Base-by-base conservation (phyloP, 2,888 invertebrate species). In the Drosophila yooni region DNA sequence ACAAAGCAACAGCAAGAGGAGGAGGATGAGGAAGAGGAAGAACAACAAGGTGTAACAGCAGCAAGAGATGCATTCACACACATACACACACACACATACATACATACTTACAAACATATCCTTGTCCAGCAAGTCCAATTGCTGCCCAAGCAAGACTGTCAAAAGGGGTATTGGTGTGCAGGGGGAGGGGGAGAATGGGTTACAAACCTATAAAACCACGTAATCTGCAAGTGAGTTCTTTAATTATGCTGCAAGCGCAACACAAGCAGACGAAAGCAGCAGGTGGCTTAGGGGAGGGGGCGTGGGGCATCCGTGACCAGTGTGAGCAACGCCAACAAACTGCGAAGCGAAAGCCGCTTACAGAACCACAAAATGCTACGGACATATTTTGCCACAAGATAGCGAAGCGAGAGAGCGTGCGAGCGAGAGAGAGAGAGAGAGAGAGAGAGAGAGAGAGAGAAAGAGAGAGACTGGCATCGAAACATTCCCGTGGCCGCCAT, bases 211-310 rank as follows among this genome's bases (percentile, higher is more conserved):
- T 89, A 79, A 88, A 88, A 81, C 88, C 90, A 84, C 87, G 84
- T 88, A 88, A 88, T 83, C 88, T 87, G 87, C 82, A 84, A 90
- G 90, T 81, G 89, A 90, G 88, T 89, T 89, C 88, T 90, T 88
- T 89, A 88, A 88, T 88, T 90, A 88, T 90, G 89, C 84, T 84
- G 83, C 81, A 86, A 86, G 74, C 59, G 67, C 85, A 78, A 80
- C 87, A 83, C 82, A 81, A 81, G 83, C 71, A 73, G 63, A 56
- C 73, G 36, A 63, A 64, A 63, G 76, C 82, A 81, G 81, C 81
- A 81, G 79, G 77, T 72, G 69, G 73, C 61, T 29, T 8, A 38
- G 5, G n/a, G 11, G 33, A 3, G 21, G 1, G 27, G 7, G 27
- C 8, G 15, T 38, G 18, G 21, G 8, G 25, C 54, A 34, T 53